Evolutionary conservation across 2,888 invertebrate species (phyloP).

Genomic region (Anoplius nigerrimus): DNA sequence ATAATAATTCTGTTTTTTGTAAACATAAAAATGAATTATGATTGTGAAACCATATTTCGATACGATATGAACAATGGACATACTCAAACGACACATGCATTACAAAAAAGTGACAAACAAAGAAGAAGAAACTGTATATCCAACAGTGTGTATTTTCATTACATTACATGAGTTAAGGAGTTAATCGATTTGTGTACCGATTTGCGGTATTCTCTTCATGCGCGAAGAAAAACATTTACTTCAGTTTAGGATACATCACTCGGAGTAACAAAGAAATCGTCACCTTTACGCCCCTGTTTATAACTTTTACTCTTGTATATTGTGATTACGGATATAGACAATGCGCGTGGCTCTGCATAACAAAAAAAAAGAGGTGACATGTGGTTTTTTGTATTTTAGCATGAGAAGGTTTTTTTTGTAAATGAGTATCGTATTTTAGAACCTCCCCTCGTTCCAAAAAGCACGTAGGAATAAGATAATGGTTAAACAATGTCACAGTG

Average conservation of each 20-base stretch:
- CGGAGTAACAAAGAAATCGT: no score
- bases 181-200: conserved; percentile 24
- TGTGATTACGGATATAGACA: conserved; percentile 3
- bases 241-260: no score
- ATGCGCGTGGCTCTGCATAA: conserved; percentile 5
- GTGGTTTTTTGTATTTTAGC: conserved; percentile 4
- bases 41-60: conserved; percentile 33
- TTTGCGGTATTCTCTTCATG: conserved; percentile 15
- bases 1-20: conserved; percentile 37
- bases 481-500: conserved; percentile 39
- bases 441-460: no score
- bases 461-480: conserved; percentile 7
- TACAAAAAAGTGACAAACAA: conserved; percentile 17
- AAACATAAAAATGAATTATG: conserved; percentile 34
- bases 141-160: conserved; percentile 33
- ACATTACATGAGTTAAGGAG: conserved; percentile 20
- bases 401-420: conserved; percentile 13
- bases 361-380: background rate
- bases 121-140: conserved; percentile 25
- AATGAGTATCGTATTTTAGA: conserved; percentile 18
- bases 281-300: background rate
- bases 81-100: background rate
- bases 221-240: conserved; percentile 17
- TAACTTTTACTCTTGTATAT: conserved; percentile 14
- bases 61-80: no score